Conservation (phyloP, 2,797 vertebrate genomes). For the Platalea minor region DNA sequence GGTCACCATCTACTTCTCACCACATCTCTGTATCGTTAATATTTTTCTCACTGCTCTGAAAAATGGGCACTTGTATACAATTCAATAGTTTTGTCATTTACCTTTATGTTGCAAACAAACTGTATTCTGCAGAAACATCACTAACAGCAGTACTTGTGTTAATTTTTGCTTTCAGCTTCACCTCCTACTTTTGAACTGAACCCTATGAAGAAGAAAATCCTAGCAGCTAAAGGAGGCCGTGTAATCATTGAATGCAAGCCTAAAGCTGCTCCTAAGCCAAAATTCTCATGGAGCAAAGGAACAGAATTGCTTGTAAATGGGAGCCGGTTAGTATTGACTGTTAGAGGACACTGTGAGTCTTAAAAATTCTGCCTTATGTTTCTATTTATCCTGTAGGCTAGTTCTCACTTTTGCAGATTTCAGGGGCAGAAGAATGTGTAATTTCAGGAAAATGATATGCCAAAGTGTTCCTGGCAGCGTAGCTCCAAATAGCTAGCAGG, state of each 20-base stretch:
- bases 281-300: slow-evolving; percentile 92
- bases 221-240: slow-evolving; percentile 87
- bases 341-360: background rate
- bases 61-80: background rate
- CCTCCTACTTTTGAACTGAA: slow-evolving; percentile 91
- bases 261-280: slow-evolving; percentile 91
- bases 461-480: background rate
- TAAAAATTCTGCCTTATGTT: background rate
- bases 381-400: background rate
- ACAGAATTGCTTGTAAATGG: slow-evolving; percentile 91
- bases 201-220: slow-evolving; percentile 87
- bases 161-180: slow-evolving; percentile 76
- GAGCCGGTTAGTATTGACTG: slow-evolving; percentile 82
- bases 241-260: slow-evolving; percentile 93
- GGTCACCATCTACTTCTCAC: background rate
- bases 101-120: background rate
- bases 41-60: background rate
- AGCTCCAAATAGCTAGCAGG: background rate
- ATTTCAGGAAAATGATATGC: background rate
- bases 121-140: background rate
- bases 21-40: background rate
- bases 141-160: background rate
- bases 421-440: background rate
- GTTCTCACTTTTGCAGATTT: background rate
- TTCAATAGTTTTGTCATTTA: background rate